Base-by-base conservation (phyloP, 2,797 vertebrate species). In the Sternarchorhynchus goeldii region DNA sequence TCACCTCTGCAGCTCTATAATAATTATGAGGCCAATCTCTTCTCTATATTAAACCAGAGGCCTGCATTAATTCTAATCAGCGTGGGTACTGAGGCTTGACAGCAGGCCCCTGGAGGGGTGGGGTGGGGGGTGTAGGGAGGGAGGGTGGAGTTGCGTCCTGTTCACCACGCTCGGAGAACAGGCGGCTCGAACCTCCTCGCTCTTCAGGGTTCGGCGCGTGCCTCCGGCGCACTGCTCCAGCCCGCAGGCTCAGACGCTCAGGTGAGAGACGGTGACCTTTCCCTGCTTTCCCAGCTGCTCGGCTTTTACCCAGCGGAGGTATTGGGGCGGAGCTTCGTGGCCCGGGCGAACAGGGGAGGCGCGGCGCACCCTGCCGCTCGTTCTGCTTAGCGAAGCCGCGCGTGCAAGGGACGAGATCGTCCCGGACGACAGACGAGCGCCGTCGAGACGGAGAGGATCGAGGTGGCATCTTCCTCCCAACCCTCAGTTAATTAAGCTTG, bases 21-120 rank as follows among this genome's bases (percentile, higher is more conserved):
- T 89, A 88, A 91, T 89, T 85, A 89, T 77, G 78, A 86, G 84
- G 77, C 65, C 75, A 82, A 85, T 80, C 86, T 88, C 80, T 71
- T 60, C 87, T 87, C 85, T 88, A 84, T 82, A 88, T 89, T 89
- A 89, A 89, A 91, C 86, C 88, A 85, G 83, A 80, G 79, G 57
- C 81, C 74, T 81, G 87, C 87, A 91, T 91, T 91, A 84, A 92
- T 91, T 90, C 84, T 90, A 91, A 92, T 93, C 89, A 91, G 88
- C 16, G 58, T 66, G 87, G 85, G 86, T 83, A 91, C 87, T 85
- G 89, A 87, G 86, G 85, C 90, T 83, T 91, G 89, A 89, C 87
- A 83, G 82, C 80, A 68, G 69, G 79, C 65, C 85, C 88, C 77
- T 14, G 45, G 68, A 8, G 56, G 78, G 86, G 85, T 80, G 76